These are phyloP conservation scores for Beroe forskalii DNA, from an alignment of 37 sponge, comb jelly and placozoan genomes.

Conservation along the genomic window DNA sequence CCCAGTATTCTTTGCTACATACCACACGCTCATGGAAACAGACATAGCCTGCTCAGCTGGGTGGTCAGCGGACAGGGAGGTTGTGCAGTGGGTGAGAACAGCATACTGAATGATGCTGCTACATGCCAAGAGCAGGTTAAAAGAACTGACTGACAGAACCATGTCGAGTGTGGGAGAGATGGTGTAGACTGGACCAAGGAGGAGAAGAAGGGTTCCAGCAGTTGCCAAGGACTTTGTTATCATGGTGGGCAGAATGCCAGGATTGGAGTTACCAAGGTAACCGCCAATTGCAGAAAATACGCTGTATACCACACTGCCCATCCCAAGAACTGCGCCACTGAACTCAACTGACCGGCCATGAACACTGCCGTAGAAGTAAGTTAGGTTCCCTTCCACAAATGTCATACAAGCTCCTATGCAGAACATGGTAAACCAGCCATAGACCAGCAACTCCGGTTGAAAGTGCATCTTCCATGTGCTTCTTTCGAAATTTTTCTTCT, in stretches of 20 bases:
- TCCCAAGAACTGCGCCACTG: neutral
- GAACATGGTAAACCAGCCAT: neutral
- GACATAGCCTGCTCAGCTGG: neutral
- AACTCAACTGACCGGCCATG: neutral
- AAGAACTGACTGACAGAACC: neutral
- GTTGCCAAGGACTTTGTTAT: neutral
- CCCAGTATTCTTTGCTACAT: neutral
- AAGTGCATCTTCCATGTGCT: neutral
- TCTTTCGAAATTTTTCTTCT: too few relatives aligned
- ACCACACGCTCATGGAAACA: neutral
- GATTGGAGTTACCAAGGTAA: neutral
- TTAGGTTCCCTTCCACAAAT: neutral
- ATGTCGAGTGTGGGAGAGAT: neutral
- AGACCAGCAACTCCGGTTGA: neutral
- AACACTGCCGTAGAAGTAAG: neutral
- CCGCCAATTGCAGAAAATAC: neutral
- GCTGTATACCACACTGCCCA: neutral
- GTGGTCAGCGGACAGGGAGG: neutral
- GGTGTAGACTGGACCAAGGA: neutral
- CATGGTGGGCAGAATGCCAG: neutral
- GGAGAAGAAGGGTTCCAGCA: neutral
- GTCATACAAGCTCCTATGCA: neutral
- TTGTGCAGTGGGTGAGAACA: neutral
- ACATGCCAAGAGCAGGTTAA: neutral
- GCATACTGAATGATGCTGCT: neutral